A percentile compares a stretch with the other conserved stretches of the same genome.
Conservation (phyloP, 2,113 vertebrate species). For the Pao palembangensis region DNA sequence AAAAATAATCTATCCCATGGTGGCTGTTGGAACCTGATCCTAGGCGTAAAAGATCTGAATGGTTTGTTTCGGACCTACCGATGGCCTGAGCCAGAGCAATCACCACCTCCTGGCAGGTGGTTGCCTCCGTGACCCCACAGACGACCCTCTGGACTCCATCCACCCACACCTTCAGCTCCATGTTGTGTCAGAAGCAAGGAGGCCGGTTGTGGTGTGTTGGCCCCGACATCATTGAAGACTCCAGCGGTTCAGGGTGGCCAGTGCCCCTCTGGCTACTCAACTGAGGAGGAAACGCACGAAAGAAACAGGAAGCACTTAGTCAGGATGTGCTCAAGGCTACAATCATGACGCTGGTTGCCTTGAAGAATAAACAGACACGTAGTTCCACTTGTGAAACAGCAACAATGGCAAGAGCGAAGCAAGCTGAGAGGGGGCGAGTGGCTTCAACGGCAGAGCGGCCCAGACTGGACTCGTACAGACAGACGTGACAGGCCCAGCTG, state of each 20-base stretch:
- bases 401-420: background rate
- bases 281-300: slow-evolving; percentile 38
- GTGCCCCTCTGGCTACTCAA: slow-evolving; percentile 39
- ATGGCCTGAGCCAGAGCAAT: slow-evolving; percentile 98
- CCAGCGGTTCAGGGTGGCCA: slow-evolving; percentile 37
- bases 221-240: slow-evolving; percentile 64
- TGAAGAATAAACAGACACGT: slow-evolving; percentile 9
- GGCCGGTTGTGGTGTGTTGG: slow-evolving; percentile 36
- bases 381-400: background rate
- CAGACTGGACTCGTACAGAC: slow-evolving; percentile 31
- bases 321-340: slow-evolving; percentile 49
- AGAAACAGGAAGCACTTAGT: slow-evolving; percentile 57
- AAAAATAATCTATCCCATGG: no score
- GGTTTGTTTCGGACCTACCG: slow-evolving; percentile 68
- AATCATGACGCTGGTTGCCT: background rate
- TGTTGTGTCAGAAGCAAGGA: slow-evolving; percentile 73
- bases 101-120: slow-evolving; percentile 98
- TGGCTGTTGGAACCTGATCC: no score
- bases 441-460: slow-evolving; percentile 24
- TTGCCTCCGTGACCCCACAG: slow-evolving; percentile 94
- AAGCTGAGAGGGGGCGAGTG: background rate
- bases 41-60: background rate
- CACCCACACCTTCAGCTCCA: slow-evolving; percentile 99
- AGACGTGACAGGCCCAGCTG: slow-evolving; percentile 60
- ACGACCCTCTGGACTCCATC: slow-evolving; percentile 97